These are phyloP conservation scores for Aphaenogaster rudis DNA, from an alignment of 1,140 invertebrate genomes.

Conservation along the genomic window DNA sequence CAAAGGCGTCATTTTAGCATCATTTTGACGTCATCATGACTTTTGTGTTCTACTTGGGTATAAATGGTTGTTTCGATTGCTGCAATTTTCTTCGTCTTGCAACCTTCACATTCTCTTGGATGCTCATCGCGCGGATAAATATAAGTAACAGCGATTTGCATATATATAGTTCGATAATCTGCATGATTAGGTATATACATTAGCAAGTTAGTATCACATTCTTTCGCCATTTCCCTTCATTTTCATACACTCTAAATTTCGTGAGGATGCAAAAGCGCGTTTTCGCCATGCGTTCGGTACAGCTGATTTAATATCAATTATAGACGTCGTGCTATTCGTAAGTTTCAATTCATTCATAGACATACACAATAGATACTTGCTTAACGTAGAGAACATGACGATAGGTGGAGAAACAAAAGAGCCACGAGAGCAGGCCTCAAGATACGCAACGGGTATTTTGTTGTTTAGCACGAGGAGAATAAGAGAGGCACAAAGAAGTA, in stretches of 20 bases:
- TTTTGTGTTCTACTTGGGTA: neutral
- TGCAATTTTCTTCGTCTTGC: neutral
- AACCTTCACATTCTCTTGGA: neutral
- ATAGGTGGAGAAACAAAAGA: conserved; percentile 67
- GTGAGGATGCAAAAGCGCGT: conserved; percentile 27
- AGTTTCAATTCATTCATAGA: conserved; percentile 60
- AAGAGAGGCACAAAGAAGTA: conserved; percentile 68
- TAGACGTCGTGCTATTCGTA: conserved; percentile 66
- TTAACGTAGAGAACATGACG: conserved; percentile 71
- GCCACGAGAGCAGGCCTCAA: conserved; percentile 71
- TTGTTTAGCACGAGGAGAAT: conserved; percentile 62
- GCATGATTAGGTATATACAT: neutral
- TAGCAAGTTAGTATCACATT: conserved; percentile 19
- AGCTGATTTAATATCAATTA: conserved; percentile 28
- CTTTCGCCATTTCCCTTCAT: neutral
- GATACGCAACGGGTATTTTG: conserved; percentile 67
- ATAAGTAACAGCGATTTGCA: neutral
- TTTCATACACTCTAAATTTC: neutral
- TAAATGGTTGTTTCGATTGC: neutral
- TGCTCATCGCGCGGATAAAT: neutral
- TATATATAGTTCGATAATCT: neutral
- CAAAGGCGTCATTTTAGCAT: too few species aligned
- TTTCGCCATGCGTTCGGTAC: conserved; percentile 12
- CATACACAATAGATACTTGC: conserved; percentile 73
- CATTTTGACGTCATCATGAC: too few species aligned